Base-by-base conservation (phyloP, 2,888 invertebrate species). In the Cantharis lateralis region DNA sequence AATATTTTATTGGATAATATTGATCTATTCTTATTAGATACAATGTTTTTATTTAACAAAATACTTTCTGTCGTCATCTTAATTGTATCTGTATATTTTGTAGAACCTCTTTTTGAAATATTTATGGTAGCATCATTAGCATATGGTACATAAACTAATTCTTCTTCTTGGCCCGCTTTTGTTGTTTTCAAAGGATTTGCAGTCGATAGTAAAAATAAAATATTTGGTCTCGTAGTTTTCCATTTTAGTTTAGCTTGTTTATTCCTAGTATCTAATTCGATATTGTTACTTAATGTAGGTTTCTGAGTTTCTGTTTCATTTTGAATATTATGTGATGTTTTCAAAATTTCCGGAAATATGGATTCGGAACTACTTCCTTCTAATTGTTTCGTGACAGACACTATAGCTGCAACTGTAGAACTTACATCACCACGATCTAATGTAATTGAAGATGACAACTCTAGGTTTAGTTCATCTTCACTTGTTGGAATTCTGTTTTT, bases 21-120 rank as follows among this genome's bases (percentile, higher is more conserved):
- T 13, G 72, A 68, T 66, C 10, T 15, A 18, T 10, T 66, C 48
- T 26, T 66, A 16, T 20, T 32, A 3, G 32, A n/a, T 10, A 20
- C 15, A 18, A 15, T 11, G 15, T 48, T 32, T 24, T 70, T 74
- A 15, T 64, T 64, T 70, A 24, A 5, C 13, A n/a, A 62, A 28
- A 24, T 18, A 61, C 7, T 85, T 81, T 10, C 87, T 5, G 70
- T 61, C 10, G 66, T 13, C 5, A 15, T 11, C 16, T 62, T 74
- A 10, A 71, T 16, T 10, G 78, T 87, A 15, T 88, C 84, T 1
- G 85, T 84, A 80, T 85, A 90, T 78, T 89, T 90, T 3, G 88
- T 89, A 0, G 90, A 91, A 13, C 91, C 91, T 80, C 91, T 86
- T 82, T 91, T 91, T 88, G 88, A 7, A 88, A 87, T 78, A 88